phyloP scores from a whole-genome alignment of 2,797 vertebrate genomes.

The Alectoris magna region DNA sequence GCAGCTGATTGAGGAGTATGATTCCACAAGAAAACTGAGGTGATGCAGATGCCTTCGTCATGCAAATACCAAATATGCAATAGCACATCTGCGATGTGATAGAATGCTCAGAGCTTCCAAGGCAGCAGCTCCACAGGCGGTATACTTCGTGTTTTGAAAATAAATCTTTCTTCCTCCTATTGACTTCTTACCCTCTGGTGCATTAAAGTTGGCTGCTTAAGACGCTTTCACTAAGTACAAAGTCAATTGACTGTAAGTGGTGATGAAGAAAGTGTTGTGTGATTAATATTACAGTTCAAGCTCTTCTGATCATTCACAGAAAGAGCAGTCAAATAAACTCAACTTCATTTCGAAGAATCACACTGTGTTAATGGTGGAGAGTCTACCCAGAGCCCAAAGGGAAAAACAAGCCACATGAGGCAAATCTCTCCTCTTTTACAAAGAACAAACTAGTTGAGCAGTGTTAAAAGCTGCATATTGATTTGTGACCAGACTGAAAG shows the following conservation, averaged over 20 bases:
- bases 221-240: conserved; percentile 72
- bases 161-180: conserved; percentile 69
- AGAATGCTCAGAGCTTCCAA: background rate
- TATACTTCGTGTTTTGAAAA: conserved; percentile 47
- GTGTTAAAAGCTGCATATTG: conserved; percentile 86
- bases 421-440: conserved; percentile 74
- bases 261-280: conserved; percentile 73
- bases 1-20: background rate
- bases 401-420: conserved; percentile 70
- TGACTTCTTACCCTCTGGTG: conserved; percentile 74
- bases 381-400: conserved; percentile 50
- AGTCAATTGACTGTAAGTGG: conserved; percentile 79
- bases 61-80: background rate
- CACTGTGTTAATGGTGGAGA: conserved; percentile 60
- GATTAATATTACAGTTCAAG: conserved; percentile 77
- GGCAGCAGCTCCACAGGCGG: conserved; percentile 8
- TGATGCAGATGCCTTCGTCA: background rate
- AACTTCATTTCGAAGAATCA: conserved; percentile 71
- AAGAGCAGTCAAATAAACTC: conserved; percentile 71
- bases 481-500: conserved; percentile 82
- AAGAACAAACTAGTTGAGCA: conserved; percentile 75
- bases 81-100: background rate
- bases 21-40: background rate
- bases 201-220: conserved; percentile 66
- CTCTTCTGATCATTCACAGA: conserved; percentile 75